phyloP scores from a whole-genome alignment of 2,888 invertebrate species.

The Netelia inedita region DNA sequence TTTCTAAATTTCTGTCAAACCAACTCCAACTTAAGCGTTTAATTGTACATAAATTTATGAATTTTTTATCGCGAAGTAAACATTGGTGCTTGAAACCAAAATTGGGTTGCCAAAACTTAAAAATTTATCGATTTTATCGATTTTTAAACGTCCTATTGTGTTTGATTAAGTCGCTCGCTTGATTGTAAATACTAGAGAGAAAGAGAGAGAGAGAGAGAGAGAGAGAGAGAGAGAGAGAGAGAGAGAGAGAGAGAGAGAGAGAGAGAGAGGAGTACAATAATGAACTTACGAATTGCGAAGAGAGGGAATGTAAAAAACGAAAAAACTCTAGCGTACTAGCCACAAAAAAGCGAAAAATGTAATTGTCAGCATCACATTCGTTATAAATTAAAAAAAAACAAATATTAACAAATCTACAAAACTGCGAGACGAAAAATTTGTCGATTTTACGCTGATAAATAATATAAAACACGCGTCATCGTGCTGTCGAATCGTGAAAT shows the following conservation, averaged over 20 bases:
- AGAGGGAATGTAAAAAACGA: background rate
- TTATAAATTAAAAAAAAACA: background rate
- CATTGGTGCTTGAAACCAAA: background rate
- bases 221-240: too few species aligned
- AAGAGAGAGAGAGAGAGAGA: too few species aligned
- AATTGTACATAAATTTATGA: background rate
- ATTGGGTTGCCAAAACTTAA: background rate
- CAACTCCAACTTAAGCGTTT: background rate
- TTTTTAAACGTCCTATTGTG: background rate
- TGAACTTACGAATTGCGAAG: constrained; percentile 2
- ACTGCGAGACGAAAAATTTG: background rate
- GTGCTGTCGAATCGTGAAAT: constrained; percentile 3
- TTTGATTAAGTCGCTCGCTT: background rate
- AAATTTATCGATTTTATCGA: background rate
- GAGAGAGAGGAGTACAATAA: constrained; percentile 33
- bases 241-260: background rate
- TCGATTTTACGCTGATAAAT: background rate
- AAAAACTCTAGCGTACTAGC: background rate
- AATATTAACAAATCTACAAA: background rate
- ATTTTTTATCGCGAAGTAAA: background rate
- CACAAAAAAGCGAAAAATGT: background rate
- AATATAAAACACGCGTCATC: background rate
- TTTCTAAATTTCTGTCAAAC: background rate
- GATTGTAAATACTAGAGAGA: constrained; percentile 39
- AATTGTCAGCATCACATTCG: background rate